Evolutionary conservation across 2,797 vertebrate species (phyloP).

Genomic region (Alca torda): DNA sequence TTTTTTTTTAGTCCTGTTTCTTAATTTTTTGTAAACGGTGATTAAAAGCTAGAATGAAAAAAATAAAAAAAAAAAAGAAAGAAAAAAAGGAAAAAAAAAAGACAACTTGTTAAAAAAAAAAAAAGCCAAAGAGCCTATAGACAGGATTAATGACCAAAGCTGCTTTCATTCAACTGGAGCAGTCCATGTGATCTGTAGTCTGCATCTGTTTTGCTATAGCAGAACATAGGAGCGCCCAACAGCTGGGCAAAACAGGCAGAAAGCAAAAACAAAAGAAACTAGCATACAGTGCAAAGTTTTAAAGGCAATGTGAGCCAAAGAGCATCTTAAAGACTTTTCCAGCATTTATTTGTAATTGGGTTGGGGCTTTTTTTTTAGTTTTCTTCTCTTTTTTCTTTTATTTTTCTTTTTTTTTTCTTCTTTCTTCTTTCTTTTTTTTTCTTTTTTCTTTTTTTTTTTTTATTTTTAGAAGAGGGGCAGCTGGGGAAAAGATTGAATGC

Average conservation of each 20-base stretch:
- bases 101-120: neutral
- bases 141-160: constrained; percentile 49
- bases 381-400: neutral
- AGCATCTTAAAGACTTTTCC: neutral
- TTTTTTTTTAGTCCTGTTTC: neutral
- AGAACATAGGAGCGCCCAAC: neutral
- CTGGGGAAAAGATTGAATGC: constrained; percentile 59
- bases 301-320: neutral
- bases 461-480: neutral
- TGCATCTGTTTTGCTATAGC: constrained; percentile 52
- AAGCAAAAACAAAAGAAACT: neutral
- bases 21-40: neutral
- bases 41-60: neutral
- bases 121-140: neutral
- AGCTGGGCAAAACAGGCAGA: constrained; percentile 55
- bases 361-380: neutral
- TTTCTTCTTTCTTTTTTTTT: neutral
- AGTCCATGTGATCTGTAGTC: constrained; percentile 14
- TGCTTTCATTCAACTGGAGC: constrained; percentile 46
- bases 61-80: neutral
- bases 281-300: neutral
- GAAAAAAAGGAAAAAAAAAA: neutral
- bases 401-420: neutral
- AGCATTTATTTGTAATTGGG: constrained; percentile 6
- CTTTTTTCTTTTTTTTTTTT: neutral